These are phyloP conservation scores for Drosophila micromelanica DNA, from an alignment of 1,140 invertebrate genomes.

Conservation along the genomic window DNA sequence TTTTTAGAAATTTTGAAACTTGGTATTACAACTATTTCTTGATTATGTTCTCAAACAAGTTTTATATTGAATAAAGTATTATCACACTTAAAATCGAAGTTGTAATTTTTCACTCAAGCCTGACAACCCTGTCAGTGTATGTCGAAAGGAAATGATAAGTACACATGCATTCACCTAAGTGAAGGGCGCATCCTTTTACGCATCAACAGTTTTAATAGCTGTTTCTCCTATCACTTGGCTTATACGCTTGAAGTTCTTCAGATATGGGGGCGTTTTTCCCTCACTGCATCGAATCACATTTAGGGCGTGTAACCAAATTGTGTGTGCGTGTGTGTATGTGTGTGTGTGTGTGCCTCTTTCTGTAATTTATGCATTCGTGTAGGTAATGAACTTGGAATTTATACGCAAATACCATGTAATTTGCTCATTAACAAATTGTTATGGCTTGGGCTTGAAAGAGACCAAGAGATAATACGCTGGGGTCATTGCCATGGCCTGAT, in stretches of 20 bases:
- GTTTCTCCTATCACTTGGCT: constrained; percentile 44
- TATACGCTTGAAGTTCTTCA: constrained; percentile 27
- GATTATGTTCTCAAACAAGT: too few species aligned
- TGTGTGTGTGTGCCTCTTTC: constrained; percentile 15
- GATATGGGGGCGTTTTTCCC: constrained; percentile 41
- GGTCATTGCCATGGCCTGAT: constrained; percentile 14
- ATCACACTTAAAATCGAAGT: neutral
- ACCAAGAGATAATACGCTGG: neutral
- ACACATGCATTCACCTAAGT: constrained; percentile 38
- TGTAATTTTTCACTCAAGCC: neutral
- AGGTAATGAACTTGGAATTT: constrained; percentile 57
- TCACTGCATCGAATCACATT: constrained; percentile 24
- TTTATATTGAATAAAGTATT: neutral
- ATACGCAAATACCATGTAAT: constrained; percentile 67
- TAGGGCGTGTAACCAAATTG: constrained; percentile 22
- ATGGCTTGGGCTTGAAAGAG: constrained; percentile 6
- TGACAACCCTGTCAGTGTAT: constrained; percentile 48
- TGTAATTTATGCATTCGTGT: constrained; percentile 36
- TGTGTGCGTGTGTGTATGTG: neutral
- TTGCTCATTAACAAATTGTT: constrained; percentile 74
- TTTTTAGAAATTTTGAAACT: too few species aligned
- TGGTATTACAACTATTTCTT: too few species aligned
- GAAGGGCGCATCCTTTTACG: constrained; percentile 69
- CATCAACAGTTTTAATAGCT: constrained; percentile 72
- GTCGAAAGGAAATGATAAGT: constrained; percentile 59